phyloP scores from a whole-genome alignment of 53 echinoderm and acorn worm species.

The Echinometra lucunter region DNA sequence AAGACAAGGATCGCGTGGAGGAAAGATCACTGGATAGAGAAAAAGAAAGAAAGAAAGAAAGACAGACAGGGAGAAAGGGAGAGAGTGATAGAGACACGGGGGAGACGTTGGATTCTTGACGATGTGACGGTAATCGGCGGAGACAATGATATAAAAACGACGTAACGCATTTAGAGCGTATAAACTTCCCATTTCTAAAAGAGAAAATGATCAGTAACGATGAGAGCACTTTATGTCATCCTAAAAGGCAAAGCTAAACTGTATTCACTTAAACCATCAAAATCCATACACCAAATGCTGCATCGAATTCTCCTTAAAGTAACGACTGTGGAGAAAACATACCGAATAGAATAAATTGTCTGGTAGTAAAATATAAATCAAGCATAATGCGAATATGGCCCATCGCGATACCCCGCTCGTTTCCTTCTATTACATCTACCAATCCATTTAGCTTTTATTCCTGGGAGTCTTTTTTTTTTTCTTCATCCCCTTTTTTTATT shows the following conservation, averaged over 20 bases:
- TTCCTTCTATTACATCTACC: conserved; percentile 58
- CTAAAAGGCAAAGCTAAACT: conserved; percentile 25
- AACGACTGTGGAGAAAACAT: background rate
- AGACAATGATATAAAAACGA: conserved; percentile 57
- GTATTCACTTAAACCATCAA: conserved; percentile 69
- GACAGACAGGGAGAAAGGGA: background rate
- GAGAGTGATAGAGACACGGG: background rate
- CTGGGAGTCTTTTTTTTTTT: background rate
- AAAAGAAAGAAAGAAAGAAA: background rate
- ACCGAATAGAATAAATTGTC: background rate
- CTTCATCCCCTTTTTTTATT: conserved; percentile 32
- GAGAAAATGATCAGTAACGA: conserved; percentile 60
- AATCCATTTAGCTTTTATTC: conserved; percentile 65
- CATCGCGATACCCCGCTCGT: conserved; percentile 43
- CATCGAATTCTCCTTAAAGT: conserved; percentile 24
- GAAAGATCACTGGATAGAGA: background rate
- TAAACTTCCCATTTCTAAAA: conserved; percentile 6
- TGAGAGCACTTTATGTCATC: background rate
- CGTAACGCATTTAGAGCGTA: conserved; percentile 1
- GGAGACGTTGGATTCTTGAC: background rate
- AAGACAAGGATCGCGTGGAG: background rate
- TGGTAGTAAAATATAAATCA: conserved; percentile 62
- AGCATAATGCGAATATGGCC: conserved; percentile 59
- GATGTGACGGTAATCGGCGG: conserved; percentile 25
- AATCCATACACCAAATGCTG: conserved; percentile 31